Percentiles rank a stretch among this genome's conserved stretches.
Conservation (phyloP, 2,888 invertebrate genomes). For the Chaitophorus viminalis region DNA sequence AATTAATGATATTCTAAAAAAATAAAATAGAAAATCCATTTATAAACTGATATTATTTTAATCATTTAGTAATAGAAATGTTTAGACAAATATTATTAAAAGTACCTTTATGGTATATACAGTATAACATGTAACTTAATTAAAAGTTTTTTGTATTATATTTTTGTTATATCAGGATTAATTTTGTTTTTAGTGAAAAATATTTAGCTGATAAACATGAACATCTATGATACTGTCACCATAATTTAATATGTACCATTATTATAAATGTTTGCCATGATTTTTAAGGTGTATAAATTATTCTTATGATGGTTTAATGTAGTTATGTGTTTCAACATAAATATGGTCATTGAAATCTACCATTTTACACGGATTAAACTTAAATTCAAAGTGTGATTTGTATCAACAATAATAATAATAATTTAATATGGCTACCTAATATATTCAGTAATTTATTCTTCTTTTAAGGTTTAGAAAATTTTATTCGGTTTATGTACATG, state of each 20-base stretch:
- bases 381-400: conserved; percentile 15
- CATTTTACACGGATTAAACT: neutral
- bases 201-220: conserved; percentile 42
- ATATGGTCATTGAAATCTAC: neutral
- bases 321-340: neutral
- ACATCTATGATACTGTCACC: neutral
- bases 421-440: neutral
- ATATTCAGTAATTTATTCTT: conserved; percentile 32
- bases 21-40: conserved; percentile 5
- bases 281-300: neutral
- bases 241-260: conserved; percentile 27
- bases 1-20: neutral
- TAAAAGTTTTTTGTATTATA: conserved; percentile 33
- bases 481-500: conserved; percentile 11
- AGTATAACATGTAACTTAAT: neutral
- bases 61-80: conserved; percentile 14
- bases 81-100: conserved; percentile 26
- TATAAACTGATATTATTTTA: neutral
- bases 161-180: conserved; percentile 43
- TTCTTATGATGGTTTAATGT: neutral
- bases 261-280: neutral
- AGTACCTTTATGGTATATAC: conserved; percentile 30
- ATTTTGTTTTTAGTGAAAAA: conserved; percentile 48
- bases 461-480: conserved; percentile 24
- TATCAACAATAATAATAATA: conserved; percentile 7